Percentiles rank a stretch among this genome's conserved stretches.
These are phyloP conservation scores for Dysmachus trigonus DNA, from an alignment of 2,888 invertebrate species.

Conservation along the genomic window DNA sequence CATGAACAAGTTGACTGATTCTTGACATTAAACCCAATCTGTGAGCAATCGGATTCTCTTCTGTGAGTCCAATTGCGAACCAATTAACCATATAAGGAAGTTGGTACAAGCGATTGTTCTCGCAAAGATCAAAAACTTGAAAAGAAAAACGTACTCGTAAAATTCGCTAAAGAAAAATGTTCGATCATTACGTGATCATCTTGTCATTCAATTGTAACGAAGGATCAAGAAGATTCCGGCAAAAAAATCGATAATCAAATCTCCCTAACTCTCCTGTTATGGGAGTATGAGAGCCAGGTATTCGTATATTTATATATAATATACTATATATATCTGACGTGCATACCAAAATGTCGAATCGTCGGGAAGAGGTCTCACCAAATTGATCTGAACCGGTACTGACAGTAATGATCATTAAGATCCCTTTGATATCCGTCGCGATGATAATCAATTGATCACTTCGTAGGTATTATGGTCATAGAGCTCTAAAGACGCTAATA, in stretches of 20 bases:
- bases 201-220: conserved; percentile 44
- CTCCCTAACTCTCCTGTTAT: not conserved
- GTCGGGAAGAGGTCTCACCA: not conserved
- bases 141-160: conserved; percentile 34
- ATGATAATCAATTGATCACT: conserved; percentile 38
- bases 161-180: conserved; percentile 38
- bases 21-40: not conserved
- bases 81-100: conserved; percentile 43
- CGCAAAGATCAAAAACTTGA: conserved; percentile 21
- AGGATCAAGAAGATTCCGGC: conserved; percentile 7
- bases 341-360: conserved; percentile 40
- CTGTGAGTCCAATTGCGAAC: conserved; percentile 39
- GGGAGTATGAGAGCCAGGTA: not conserved
- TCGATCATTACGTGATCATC: conserved; percentile 43
- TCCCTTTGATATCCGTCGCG: conserved; percentile 21
- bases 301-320: too few species aligned
- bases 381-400: conserved; percentile 26
- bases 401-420: conserved; percentile 37
- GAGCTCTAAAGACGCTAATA: not conserved
- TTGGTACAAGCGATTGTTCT: conserved; percentile 35
- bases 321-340: not conserved
- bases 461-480: not conserved
- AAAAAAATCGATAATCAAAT: conserved; percentile 25
- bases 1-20: conserved; percentile 9
- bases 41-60: not conserved